Conservation (phyloP, 2,113 vertebrate genomes). For the Physeter macrocephalus region DNA sequence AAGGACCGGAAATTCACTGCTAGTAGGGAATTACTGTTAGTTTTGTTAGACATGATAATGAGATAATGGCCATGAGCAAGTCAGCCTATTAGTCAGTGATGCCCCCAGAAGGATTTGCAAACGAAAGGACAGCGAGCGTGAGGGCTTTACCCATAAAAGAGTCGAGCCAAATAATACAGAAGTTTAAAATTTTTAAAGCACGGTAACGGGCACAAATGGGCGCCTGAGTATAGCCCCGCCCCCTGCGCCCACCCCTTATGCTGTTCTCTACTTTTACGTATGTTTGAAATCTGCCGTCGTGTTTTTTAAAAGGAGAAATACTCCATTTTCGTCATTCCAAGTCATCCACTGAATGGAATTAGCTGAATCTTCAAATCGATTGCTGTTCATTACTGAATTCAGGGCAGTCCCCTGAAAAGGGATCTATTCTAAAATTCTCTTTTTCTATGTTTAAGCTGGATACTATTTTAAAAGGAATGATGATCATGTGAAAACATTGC, state of each 20-base stretch:
- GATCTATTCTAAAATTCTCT: background rate
- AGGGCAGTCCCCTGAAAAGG: background rate
- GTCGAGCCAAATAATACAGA: background rate
- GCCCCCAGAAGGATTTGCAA: rapidly evolving
- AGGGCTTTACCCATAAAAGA: background rate
- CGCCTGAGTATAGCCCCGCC: no score
- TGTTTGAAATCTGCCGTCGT: background rate
- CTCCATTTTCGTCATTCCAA: background rate
- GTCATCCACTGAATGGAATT: background rate
- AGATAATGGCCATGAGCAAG: rapidly evolving
- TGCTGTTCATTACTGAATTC: background rate
- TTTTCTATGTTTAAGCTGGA: background rate
- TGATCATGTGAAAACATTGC: background rate
- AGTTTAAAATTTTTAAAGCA: background rate
- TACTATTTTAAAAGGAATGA: background rate
- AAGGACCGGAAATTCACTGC: no score
- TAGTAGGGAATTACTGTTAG: background rate
- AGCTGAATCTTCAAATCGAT: background rate
- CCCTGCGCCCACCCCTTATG: rapidly evolving
- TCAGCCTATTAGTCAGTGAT: background rate
- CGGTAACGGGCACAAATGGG: rapidly evolving
- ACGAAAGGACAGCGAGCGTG: rapidly evolving
- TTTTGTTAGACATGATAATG: background rate
- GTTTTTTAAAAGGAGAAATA: background rate
- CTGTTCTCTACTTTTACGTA: no score